Evolutionary conservation across 2,888 invertebrate genomes (phyloP), one percentile per base, ranked within the genome.

Genomic region (Sepioteuthis lessoniana): DNA sequence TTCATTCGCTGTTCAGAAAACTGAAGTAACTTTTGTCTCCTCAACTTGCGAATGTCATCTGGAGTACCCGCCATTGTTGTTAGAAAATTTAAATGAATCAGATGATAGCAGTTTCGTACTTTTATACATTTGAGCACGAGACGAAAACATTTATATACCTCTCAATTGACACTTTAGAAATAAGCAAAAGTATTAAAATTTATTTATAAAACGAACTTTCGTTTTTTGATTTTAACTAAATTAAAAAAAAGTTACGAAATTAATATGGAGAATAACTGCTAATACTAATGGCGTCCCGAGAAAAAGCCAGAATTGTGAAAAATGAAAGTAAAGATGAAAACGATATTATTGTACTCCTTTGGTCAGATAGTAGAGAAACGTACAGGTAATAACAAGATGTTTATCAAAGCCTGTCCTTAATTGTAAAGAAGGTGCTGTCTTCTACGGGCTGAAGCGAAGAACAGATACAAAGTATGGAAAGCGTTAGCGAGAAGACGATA

Each of bases 271-370:
- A 16, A 35, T 16, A n/a, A 76, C 55, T 16, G 1, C 5, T 76
- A 76, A 76, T 76, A n/a, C 92, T 47, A 47, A 92, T 92, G 92
- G 46, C 92, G 42, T 92, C 92, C 46, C 47, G 46, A n/a, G 42
- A 25, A n/a, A 42, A 47, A 46, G 25, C 92, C 8, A 46, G 0
- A 47, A n/a, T 47, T 31, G 25, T 47, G n/a, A 92, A 47, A 31
- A 42, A 25, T 47, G n/a, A 21, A 42, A 47, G 13, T 28, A 37
- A 28, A 46, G 16, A 92, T 5, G 46, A 92, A 46, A 31, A 47
- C 46, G 16, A 31, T 28, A 47, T 46, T 47, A n/a, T 92, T 42
- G 38, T 47, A 2, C 92, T 92, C 46, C 46, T 47, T 47, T 92
- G 92, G 92, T 92, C 92, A 25, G 92, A 92, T 46, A 46, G 42